Base-by-base conservation (phyloP, 2,113 vertebrate species). In the Varanus salvator region DNA sequence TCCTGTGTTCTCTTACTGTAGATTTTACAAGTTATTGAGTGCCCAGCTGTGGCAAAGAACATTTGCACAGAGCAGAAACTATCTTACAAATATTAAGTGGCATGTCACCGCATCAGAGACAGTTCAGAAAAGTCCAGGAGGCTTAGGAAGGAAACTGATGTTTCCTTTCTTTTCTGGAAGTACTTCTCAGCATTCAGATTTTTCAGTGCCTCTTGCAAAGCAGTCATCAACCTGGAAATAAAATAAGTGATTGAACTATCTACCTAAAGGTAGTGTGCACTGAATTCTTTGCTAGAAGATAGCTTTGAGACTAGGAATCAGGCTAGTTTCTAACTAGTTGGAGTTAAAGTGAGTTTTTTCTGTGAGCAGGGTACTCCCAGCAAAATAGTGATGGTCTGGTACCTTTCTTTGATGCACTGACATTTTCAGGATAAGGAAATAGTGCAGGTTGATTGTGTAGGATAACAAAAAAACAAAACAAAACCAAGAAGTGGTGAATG, bases 401-500 rank as follows among this genome's bases (percentile, higher is more conserved):
- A 15, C 50, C 48, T 29, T 80, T 66, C 50, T 80, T 29, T 69
- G 76, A 80, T 57, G 31, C 50, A 69, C 11, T 68, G 38, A 14
- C 7, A 77, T 77, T 74, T 69, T 84, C 54, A 48, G 31, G 71
- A 48, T 84, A 27, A 89, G 57, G 64, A 83, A 75, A 19, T 75
- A 71, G 48, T 29, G 29, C 54, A 31, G 34, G 44, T 60, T 15
- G 34, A 74, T 52, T 57, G 64, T 29, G 25, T 71, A 17, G n/a
- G 29, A 68, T 84, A 17, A 89, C 54, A 66, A 66, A 89, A 38
- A 89, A 38, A 75, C n/a, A n/a, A n/a, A n/a, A n/a, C n/a, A n/a
- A n/a, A n/a, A n/a, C n/a, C n/a, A 83, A 64, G 69, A 83, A 23
- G 44, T 54, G 29, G 14, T 25, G 23, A 34, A 34, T 66, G 31